These are phyloP conservation scores for Sphaerophoria rueppellii DNA, from an alignment of 2,888 invertebrate species.

Conservation along the genomic window DNA sequence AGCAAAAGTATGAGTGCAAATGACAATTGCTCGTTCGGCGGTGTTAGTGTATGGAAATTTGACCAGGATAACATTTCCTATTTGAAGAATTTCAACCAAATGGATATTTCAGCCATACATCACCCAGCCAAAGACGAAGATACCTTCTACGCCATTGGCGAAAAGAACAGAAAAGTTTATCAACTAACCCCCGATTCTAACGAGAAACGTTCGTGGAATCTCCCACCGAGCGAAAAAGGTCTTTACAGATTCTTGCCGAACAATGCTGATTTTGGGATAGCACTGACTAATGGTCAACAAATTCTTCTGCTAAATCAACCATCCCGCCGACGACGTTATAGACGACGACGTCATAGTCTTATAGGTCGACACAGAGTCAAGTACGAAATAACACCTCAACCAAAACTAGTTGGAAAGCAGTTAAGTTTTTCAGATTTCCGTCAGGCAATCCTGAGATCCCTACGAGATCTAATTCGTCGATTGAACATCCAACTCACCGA, in stretches of 20 bases:
- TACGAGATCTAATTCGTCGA: conserved; percentile 76
- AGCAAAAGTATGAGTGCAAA: conserved; percentile 76
- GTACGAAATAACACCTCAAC: neutral
- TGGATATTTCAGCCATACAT: conserved; percentile 74
- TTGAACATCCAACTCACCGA: conserved; percentile 78
- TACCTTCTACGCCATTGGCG: conserved; percentile 80
- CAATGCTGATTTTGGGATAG: conserved; percentile 76
- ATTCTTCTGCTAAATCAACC: conserved; percentile 74
- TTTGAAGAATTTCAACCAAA: conserved; percentile 69
- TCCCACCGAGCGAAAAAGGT: conserved; percentile 57
- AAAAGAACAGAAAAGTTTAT: conserved; percentile 74
- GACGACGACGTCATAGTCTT: conserved; percentile 39
- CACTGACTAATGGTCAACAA: conserved; percentile 79
- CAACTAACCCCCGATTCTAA: conserved; percentile 77
- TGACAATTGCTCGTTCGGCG: conserved; percentile 75
- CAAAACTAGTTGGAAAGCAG: conserved; percentile 22
- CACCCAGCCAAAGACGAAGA: conserved; percentile 75
- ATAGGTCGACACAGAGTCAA: conserved; percentile 11
- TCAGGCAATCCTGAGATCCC: conserved; percentile 72
- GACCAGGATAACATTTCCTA: conserved; percentile 53
- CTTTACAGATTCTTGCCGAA: conserved; percentile 75
- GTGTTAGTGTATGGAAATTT: conserved; percentile 77
- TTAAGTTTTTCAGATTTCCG: conserved; percentile 75
- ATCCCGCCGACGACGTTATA: conserved; percentile 17
- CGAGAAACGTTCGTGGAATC: conserved; percentile 73